These are phyloP conservation scores for Discoglossus pictus DNA, from an alignment of 2,797 vertebrate species.

Conservation along the genomic window DNA sequence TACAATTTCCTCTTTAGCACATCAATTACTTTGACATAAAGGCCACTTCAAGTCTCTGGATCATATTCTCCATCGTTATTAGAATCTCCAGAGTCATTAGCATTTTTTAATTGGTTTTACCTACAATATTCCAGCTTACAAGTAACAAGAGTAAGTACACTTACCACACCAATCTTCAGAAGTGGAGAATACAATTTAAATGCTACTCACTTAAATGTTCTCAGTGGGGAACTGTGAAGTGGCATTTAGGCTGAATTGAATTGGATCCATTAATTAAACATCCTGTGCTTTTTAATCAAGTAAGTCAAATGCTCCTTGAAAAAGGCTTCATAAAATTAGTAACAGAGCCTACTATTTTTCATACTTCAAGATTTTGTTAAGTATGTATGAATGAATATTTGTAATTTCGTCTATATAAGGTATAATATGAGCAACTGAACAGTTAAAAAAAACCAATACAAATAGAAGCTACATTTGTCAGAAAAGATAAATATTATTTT, in stretches of 20 bases:
- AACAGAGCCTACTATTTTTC: slow-evolving; percentile 8
- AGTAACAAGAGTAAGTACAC: not conserved
- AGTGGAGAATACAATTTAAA: slow-evolving; percentile 23
- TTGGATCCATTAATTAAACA: slow-evolving; percentile 47
- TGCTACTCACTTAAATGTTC: slow-evolving; percentile 37
- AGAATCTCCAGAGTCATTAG: slow-evolving; percentile 7
- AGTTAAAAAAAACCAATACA: no score
- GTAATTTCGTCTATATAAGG: no score
- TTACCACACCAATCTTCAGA: slow-evolving; percentile 19
- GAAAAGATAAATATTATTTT: no score
- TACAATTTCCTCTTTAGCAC: not conserved
- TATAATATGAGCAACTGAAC: no score
- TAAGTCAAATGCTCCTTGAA: slow-evolving; percentile 35
- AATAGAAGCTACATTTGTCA: no score
- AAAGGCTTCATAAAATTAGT: slow-evolving; percentile 36
- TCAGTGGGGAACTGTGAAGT: slow-evolving; percentile 39
- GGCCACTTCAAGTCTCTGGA: not conserved
- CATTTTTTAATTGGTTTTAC: slow-evolving; percentile 47
- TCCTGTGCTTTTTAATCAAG: slow-evolving; percentile 43
- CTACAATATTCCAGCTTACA: not conserved
- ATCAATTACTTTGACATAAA: slow-evolving; percentile 27
- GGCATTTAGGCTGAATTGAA: slow-evolving; percentile 45
- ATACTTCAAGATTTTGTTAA: slow-evolving; percentile 30
- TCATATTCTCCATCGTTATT: not conserved
- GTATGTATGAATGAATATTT: no score